These are phyloP conservation scores for Stratiomys singularior DNA, from an alignment of 2,888 invertebrate genomes.

Conservation along the genomic window DNA sequence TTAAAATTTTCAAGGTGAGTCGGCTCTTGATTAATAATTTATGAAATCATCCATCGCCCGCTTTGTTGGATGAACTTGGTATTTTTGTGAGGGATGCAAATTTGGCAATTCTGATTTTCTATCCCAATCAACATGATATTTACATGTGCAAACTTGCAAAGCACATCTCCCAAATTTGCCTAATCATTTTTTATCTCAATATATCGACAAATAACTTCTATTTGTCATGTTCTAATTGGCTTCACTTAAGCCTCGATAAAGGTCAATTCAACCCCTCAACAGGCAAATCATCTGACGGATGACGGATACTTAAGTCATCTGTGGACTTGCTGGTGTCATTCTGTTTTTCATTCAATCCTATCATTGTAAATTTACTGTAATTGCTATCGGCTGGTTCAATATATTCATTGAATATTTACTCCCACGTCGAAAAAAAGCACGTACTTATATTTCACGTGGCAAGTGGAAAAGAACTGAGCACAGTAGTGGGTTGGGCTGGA, in stretches of 20 bases:
- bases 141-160: background rate
- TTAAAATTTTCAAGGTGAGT: background rate
- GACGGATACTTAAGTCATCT: background rate
- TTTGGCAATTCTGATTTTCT: no score
- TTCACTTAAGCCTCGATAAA: background rate
- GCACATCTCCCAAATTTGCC: no score
- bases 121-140: background rate
- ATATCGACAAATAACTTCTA: background rate
- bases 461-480: background rate
- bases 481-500: background rate
- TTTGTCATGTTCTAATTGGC: background rate
- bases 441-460: background rate
- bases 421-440: background rate
- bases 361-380: background rate
- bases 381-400: slow-evolving; percentile 11
- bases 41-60: no score
- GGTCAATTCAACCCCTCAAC: background rate
- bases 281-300: background rate
- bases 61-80: no score
- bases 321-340: slow-evolving; percentile 15
- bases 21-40: background rate
- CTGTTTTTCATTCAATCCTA: background rate
- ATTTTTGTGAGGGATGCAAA: no score
- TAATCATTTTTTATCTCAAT: background rate
- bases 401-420: background rate